phyloP scores from a whole-genome alignment of 2,797 vertebrate genomes.

The Thaleichthys pacificus region DNA sequence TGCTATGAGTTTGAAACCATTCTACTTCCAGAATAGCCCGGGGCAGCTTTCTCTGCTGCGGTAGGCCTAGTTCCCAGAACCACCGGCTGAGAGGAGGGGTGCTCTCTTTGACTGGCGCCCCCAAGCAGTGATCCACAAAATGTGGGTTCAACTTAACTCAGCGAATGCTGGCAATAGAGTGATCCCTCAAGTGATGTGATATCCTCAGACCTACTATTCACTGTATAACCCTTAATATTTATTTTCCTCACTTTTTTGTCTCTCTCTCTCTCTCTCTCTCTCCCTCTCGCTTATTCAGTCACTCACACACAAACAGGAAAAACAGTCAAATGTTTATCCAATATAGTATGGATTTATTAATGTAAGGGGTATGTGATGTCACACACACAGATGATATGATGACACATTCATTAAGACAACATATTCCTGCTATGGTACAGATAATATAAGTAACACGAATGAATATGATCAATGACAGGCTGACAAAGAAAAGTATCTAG shows the following conservation, averaged over 20 bases:
- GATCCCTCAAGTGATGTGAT: too few relatives aligned
- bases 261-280: too few relatives aligned
- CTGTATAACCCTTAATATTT: too few relatives aligned
- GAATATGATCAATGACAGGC: constrained; percentile 38
- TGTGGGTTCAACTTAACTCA: constrained; percentile 25
- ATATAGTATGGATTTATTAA: too few relatives aligned
- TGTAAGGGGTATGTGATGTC: too few relatives aligned
- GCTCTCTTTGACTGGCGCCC: constrained; percentile 42
- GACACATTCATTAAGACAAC: constrained; percentile 39
- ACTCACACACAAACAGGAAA: too few relatives aligned
- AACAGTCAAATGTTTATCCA: too few relatives aligned
- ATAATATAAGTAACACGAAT: constrained; percentile 22
- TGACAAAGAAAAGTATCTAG: constrained; percentile 29
- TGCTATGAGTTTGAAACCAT: constrained; percentile 48
- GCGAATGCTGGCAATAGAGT: background rate
- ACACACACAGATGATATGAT: constrained; percentile 45
- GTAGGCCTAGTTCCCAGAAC: constrained; percentile 42
- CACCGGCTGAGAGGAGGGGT: constrained; percentile 14
- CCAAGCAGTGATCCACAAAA: constrained; percentile 34
- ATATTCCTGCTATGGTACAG: constrained; percentile 36
- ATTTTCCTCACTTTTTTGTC: constrained; percentile 6
- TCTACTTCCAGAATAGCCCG: constrained; percentile 42
- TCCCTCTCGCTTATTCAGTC: too few relatives aligned
- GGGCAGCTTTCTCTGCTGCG: constrained; percentile 43
- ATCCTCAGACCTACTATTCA: too few relatives aligned